These are phyloP conservation scores for Chelon labrosus DNA, from an alignment of 2,797 vertebrate species.

Conservation along the genomic window DNA sequence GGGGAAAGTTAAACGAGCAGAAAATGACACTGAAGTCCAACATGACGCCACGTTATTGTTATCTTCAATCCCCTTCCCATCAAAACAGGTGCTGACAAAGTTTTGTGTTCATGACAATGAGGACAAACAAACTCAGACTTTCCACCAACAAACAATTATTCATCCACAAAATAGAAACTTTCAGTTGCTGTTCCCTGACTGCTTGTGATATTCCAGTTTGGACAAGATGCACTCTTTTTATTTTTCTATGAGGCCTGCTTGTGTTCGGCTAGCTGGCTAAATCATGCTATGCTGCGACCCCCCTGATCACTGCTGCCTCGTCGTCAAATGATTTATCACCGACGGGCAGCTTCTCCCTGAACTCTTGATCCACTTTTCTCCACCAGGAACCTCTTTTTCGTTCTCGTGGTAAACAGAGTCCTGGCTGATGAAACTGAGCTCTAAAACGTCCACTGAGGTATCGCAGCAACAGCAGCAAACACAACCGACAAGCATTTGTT, in stretches of 20 bases:
- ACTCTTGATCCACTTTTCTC: constrained; percentile 28
- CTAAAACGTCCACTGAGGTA: constrained; percentile 11
- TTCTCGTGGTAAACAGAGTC: constrained; percentile 4
- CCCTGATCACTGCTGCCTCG: background rate
- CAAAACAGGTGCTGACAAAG: background rate
- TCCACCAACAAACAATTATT: constrained; percentile 21
- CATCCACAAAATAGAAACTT: constrained; percentile 9
- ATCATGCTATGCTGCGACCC: constrained; percentile 29
- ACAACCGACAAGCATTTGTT: constrained; percentile 21
- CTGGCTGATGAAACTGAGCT: constrained; percentile 11
- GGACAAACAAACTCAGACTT: background rate
- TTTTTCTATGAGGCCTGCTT: constrained; percentile 17
- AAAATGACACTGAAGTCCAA: background rate
- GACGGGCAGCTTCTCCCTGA: constrained; percentile 30
- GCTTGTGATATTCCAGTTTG: constrained; percentile 14
- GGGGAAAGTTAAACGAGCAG: background rate
- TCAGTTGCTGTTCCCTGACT: constrained; percentile 38
- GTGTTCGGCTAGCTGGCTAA: constrained; percentile 4
- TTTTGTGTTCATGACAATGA: too few relatives aligned
- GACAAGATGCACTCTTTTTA: constrained; percentile 14
- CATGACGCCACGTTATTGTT: background rate
- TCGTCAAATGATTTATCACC: constrained; percentile 18
- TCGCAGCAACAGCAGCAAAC: constrained; percentile 30
- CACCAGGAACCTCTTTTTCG: constrained; percentile 36
- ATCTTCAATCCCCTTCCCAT: background rate